phyloP scores from a whole-genome alignment of 2,797 vertebrate species.

The Spondyliosoma cantharus region DNA sequence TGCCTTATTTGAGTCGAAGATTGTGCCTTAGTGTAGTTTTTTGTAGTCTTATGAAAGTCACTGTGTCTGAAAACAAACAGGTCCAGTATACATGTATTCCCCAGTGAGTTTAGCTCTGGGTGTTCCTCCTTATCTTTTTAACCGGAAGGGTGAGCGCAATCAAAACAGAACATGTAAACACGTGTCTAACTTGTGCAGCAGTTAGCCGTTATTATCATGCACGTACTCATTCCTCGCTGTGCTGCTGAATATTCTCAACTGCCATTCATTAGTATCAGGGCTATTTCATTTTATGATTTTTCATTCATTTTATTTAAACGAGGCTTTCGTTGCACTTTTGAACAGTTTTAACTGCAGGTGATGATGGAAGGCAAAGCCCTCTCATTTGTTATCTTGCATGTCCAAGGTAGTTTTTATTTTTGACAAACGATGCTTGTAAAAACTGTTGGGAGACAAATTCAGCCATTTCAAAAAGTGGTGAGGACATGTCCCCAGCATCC shows the following conservation, averaged over 20 bases:
- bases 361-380: too few relatives aligned
- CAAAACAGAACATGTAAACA: constrained; percentile 65
- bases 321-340: too few relatives aligned
- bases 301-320: too few relatives aligned
- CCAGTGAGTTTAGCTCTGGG: constrained; percentile 33
- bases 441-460: too few relatives aligned
- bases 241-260: background rate
- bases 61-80: constrained; percentile 1
- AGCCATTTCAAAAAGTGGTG: too few relatives aligned
- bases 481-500: too few relatives aligned
- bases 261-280: background rate
- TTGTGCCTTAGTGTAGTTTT: background rate
- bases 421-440: too few relatives aligned
- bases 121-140: constrained; percentile 59
- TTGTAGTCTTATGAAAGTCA: background rate
- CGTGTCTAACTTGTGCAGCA: constrained; percentile 10
- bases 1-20: background rate
- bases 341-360: too few relatives aligned
- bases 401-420: too few relatives aligned
- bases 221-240: constrained; percentile 13
- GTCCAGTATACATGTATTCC: constrained; percentile 4
- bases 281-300: too few relatives aligned
- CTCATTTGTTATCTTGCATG: too few relatives aligned
- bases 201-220: background rate
- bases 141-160: constrained; percentile 72